Evolutionary conservation across 2,797 vertebrate species (phyloP).

Genomic region (Lagodon rhomboides): DNA sequence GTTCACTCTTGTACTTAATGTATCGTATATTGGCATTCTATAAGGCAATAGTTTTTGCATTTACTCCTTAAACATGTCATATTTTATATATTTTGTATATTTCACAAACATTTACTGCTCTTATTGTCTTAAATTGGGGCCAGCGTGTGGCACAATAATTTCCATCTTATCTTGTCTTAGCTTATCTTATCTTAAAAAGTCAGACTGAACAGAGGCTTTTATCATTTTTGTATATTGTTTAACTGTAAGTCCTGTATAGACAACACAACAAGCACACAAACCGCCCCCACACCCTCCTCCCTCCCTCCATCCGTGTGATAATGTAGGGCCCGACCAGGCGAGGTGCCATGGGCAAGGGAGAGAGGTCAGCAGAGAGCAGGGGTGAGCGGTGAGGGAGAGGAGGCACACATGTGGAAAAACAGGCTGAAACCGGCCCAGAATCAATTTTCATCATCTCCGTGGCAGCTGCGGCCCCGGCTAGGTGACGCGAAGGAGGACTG

Average conservation of each 20-base stretch:
- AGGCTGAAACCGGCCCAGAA: conserved; percentile 49
- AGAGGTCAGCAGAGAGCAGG: conserved; percentile 42
- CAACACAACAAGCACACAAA: conserved; percentile 7
- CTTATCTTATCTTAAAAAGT: no score
- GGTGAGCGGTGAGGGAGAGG: conserved; percentile 35
- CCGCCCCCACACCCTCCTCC: background rate
- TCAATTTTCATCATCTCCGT: conserved; percentile 76
- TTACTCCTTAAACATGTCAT: no score
- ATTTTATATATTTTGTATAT: no score
- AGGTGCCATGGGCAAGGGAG: background rate
- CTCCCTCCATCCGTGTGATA: conserved; percentile 10
- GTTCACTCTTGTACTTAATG: no score
- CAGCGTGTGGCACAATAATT: no score
- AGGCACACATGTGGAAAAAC: conserved; percentile 37
- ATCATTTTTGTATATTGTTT: background rate
- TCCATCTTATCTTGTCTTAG: no score
- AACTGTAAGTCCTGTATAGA: background rate
- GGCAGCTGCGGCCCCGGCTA: conserved; percentile 64
- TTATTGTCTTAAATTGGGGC: no score
- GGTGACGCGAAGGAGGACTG: conserved; percentile 50
- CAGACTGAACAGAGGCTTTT: background rate
- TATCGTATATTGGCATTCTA: no score
- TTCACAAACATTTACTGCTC: no score
- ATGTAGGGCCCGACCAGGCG: background rate
- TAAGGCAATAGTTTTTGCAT: no score